Conservation (phyloP, 2,888 invertebrate species). For the Nemapogon koenigi region DNA sequence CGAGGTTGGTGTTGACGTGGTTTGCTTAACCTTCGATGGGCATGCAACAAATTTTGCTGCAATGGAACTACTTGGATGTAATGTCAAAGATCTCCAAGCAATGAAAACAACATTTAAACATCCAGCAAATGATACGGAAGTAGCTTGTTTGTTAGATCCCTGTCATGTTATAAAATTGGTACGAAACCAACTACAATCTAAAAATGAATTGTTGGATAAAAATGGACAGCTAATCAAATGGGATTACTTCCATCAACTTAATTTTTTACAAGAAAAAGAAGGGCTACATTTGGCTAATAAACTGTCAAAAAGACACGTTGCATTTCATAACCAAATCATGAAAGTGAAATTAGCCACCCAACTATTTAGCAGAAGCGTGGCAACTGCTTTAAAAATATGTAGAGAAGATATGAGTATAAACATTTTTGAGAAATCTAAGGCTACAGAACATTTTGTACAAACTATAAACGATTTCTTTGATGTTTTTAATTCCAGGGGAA, state of each 20-base stretch:
- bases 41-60: conserved; percentile 13
- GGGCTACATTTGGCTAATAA: conserved; percentile 16
- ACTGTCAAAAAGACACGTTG: conserved; percentile 15
- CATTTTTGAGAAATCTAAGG: not conserved
- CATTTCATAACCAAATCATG: conserved; percentile 18
- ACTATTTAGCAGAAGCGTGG: conserved; percentile 17
- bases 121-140: conserved; percentile 11
- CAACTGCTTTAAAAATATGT: conserved; percentile 11
- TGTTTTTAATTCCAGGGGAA: not conserved
- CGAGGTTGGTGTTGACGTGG: conserved; percentile 18
- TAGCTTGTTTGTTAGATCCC: conserved; percentile 18
- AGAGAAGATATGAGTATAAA: not conserved
- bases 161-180: conserved; percentile 18
- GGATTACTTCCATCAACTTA: conserved; percentile 14
- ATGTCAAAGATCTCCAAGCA: not conserved
- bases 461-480: not conserved
- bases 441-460: not conserved
- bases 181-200: conserved; percentile 15
- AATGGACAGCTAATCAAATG: conserved; percentile 12
- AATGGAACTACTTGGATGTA: conserved; percentile 4
- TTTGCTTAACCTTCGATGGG: conserved; percentile 24
- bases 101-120: conserved; percentile 14
- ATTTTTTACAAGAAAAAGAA: conserved; percentile 15
- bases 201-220: conserved; percentile 10
- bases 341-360: conserved; percentile 19